Conservation (phyloP, 2,113 vertebrate genomes). For the Boleophthalmus pectinirostris region DNA sequence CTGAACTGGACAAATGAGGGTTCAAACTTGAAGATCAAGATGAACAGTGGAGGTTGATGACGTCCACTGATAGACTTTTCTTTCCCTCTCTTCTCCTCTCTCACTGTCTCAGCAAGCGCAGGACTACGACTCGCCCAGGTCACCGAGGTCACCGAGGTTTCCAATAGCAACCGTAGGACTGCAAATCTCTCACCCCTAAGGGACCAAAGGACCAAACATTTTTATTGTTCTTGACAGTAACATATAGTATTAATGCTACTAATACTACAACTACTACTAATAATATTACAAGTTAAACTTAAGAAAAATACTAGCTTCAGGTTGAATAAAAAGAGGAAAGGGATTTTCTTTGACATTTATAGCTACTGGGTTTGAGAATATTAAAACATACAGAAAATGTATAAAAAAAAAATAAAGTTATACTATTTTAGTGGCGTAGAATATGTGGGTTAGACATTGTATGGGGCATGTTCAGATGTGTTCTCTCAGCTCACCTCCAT, state of each 20-base stretch:
- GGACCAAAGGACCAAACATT: conserved; percentile 87
- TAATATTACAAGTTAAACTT: conserved; percentile 78
- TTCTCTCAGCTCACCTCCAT: conserved; percentile 54
- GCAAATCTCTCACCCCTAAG: conserved; percentile 81
- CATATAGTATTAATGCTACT: conserved; percentile 82
- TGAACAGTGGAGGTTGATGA: conserved; percentile 72
- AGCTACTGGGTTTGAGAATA: conserved; percentile 81
- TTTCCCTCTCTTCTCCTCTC: conserved; percentile 73
- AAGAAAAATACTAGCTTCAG: conserved; percentile 80
- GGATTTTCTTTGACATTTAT: conserved; percentile 79
- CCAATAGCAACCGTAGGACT: conserved; percentile 80
- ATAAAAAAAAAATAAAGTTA: conserved; percentile 73
- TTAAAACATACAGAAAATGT: conserved; percentile 72
- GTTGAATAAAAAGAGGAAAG: conserved; percentile 74
- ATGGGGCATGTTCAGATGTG: conserved; percentile 73
- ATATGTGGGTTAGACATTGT: conserved; percentile 75
- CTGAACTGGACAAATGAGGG: conserved; percentile 84
- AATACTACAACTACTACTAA: conserved; percentile 81
- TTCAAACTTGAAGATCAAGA: conserved; percentile 83
- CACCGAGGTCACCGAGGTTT: conserved; percentile 80
- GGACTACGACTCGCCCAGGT: conserved; percentile 75
- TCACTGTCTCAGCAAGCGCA: conserved; percentile 77
- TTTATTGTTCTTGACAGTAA: conserved; percentile 83
- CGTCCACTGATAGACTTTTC: conserved; percentile 74
- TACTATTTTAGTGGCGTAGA: conserved; percentile 83